phyloP scores from a whole-genome alignment of 2,113 vertebrate species.

The Alosa alosa region DNA sequence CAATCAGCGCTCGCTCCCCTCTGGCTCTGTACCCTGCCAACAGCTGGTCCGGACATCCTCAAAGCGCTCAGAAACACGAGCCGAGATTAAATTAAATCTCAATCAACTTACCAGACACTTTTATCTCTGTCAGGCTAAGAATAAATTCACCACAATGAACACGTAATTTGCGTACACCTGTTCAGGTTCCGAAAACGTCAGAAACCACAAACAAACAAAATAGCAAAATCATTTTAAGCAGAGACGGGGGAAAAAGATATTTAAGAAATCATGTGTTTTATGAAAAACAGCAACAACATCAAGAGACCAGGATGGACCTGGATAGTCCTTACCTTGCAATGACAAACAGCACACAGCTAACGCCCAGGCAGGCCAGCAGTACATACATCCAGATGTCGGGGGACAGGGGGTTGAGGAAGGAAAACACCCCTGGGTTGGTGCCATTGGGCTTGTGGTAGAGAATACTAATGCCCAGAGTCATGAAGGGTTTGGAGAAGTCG shows the following conservation, averaged over 20 bases:
- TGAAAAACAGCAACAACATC: conserved; percentile 26
- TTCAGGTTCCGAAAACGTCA: neutral
- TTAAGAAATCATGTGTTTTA: neutral
- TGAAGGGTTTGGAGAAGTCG: conserved; percentile 98
- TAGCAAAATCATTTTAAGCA: neutral
- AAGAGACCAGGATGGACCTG: neutral
- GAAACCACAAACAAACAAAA: neutral
- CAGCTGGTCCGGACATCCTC: conserved; percentile 9
- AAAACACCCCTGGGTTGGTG: conserved; percentile 95
- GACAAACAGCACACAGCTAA: conserved; percentile 97
- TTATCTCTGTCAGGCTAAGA: conserved; percentile 18
- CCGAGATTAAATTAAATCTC: neutral
- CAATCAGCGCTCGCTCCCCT: neutral
- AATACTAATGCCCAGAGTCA: conserved; percentile 97
- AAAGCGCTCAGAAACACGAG: neutral
- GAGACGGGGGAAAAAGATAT: neutral
- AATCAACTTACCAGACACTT: conserved; percentile 4
- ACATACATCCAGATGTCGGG: conserved; percentile 99
- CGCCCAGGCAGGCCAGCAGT: conserved; percentile 92
- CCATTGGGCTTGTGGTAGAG: conserved; percentile 96
- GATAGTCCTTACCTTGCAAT: conserved; percentile 86
- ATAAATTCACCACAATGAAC: neutral
- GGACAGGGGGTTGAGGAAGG: conserved; percentile 93
- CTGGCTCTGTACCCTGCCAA: neutral
- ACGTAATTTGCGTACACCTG: conserved; percentile 14